These are phyloP conservation scores for Chaenocephalus aceratus DNA, from an alignment of 2,113 vertebrate species.

Conservation along the genomic window DNA sequence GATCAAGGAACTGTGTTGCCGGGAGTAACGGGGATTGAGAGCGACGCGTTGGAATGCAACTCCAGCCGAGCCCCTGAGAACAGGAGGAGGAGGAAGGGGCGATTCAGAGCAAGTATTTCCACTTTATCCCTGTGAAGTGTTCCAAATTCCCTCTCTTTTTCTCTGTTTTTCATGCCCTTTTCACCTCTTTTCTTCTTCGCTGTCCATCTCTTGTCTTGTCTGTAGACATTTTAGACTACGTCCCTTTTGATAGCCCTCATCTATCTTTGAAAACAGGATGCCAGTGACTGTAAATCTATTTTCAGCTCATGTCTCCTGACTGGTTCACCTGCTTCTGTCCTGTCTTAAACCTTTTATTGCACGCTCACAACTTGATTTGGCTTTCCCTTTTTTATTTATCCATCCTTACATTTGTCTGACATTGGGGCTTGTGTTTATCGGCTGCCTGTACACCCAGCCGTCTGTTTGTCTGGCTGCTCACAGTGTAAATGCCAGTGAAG, in stretches of 20 bases:
- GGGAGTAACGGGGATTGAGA: slow-evolving; percentile 79
- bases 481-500: slow-evolving; percentile 73
- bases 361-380: neutral
- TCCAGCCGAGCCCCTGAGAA: slow-evolving; percentile 78
- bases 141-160: slow-evolving; percentile 48
- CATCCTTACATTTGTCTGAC: slow-evolving; percentile 15
- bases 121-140: slow-evolving; percentile 65
- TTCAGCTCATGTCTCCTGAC: too few species aligned
- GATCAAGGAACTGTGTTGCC: slow-evolving; percentile 82
- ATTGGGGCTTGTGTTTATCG: slow-evolving; percentile 51
- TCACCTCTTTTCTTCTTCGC: slow-evolving; percentile 15
- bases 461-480: slow-evolving; percentile 59
- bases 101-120: slow-evolving; percentile 71
- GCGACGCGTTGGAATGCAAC: slow-evolving; percentile 80
- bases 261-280: neutral
- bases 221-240: slow-evolving; percentile 7
- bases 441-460: slow-evolving; percentile 30
- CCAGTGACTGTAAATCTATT: neutral
- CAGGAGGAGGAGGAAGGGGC: slow-evolving; percentile 65
- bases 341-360: neutral
- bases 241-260: slow-evolving; percentile 11
- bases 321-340: slow-evolving; percentile 24
- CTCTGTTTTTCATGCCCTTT: slow-evolving; percentile 15
- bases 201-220: slow-evolving; percentile 2
- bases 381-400: neutral